These are phyloP conservation scores for Paramuricea clavata DNA, from an alignment of 92 coral and sea anemone genomes.

Conservation along the genomic window DNA sequence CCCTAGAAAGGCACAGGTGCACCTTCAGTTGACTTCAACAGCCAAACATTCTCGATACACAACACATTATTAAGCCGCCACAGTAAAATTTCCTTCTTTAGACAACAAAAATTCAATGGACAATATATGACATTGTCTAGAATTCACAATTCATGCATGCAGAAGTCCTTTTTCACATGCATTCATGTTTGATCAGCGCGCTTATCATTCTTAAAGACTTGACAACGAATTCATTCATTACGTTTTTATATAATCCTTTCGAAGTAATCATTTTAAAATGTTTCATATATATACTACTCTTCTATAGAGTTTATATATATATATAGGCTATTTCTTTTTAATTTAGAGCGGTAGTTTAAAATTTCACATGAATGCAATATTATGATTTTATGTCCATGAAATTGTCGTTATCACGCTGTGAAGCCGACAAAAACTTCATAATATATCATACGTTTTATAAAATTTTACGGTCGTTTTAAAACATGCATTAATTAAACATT, in stretches of 20 bases:
- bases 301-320: background rate
- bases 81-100: background rate
- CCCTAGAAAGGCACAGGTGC: constrained; percentile 40
- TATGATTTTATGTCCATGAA: constrained; percentile 8
- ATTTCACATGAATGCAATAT: constrained; percentile 1
- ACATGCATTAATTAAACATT: background rate
- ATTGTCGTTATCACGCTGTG: background rate
- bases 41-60: background rate
- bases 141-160: background rate
- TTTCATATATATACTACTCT: background rate
- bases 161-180: too few relatives aligned
- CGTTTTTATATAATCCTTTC: too few relatives aligned
- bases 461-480: background rate
- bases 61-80: background rate
- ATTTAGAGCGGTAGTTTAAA: background rate
- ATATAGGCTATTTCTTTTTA: background rate
- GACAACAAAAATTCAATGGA: background rate
- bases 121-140: too few relatives aligned
- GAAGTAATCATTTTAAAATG: too few relatives aligned
- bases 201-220: too few relatives aligned
- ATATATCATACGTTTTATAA: background rate
- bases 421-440: background rate
- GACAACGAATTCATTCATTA: too few relatives aligned
- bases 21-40: background rate
- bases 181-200: too few relatives aligned